Evolutionary conservation across 2,888 invertebrate genomes (phyloP).

Genomic region (Eugnorisma glareosa): DNA sequence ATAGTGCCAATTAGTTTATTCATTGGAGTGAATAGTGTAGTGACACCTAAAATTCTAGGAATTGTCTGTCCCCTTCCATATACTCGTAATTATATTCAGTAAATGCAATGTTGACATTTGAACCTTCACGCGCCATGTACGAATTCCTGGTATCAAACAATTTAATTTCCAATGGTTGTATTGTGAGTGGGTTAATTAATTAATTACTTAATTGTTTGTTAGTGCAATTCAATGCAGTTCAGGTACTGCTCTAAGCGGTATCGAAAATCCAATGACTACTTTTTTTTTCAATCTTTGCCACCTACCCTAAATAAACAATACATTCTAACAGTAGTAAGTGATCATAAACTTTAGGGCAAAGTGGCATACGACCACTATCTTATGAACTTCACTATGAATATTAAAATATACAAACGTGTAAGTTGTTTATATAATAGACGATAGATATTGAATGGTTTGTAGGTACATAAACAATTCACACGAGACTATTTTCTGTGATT

Average conservation of each 20-base stretch:
- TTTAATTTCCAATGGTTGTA: background rate
- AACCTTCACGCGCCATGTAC: background rate
- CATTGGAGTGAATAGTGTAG: background rate
- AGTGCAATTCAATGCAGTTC: background rate
- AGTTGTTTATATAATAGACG: too few species aligned
- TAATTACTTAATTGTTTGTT: slow-evolving; percentile 16
- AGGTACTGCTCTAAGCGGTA: background rate
- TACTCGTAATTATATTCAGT: background rate
- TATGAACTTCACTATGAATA: too few species aligned
- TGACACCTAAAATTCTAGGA: slow-evolving; percentile 8
- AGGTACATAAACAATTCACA: too few species aligned
- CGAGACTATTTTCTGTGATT: too few species aligned
- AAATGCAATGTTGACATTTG: slow-evolving; percentile 10
- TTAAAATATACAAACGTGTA: too few species aligned
- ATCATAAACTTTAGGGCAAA: too few species aligned
- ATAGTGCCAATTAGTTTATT: background rate
- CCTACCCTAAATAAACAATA: too few species aligned
- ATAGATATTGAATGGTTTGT: too few species aligned
- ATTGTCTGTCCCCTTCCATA: background rate
- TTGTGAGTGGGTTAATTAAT: background rate
- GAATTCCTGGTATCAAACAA: slow-evolving; percentile 1
- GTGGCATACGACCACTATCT: too few species aligned
- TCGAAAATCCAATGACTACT: background rate
- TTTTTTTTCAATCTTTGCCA: too few species aligned
- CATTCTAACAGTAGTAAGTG: too few species aligned